Percentiles rank a stretch among this genome's conserved stretches.
Evolutionary conservation across 2,888 invertebrate genomes (phyloP).

Genomic region (Melanostoma scalare): DNA sequence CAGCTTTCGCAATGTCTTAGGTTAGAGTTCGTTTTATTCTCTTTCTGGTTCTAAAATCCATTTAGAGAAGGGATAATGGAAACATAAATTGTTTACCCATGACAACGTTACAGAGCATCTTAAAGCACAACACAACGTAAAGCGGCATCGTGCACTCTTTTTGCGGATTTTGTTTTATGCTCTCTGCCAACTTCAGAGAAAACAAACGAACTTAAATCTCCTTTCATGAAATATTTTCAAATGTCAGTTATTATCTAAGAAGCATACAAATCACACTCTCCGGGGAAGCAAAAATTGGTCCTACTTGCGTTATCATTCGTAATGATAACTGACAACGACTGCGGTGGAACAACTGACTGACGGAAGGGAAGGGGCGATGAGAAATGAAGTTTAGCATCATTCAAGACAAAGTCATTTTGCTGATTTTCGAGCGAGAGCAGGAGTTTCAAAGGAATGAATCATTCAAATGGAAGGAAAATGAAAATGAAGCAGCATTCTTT

Average conservation of each 20-base stretch:
- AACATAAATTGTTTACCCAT: conserved; percentile 26
- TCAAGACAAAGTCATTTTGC: conserved; percentile 38
- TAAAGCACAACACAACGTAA: not conserved
- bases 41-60: conserved; percentile 34
- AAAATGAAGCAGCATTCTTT: conserved; percentile 23
- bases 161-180: no score
- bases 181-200: not conserved
- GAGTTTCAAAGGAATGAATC: conserved; percentile 59
- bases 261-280: conserved; percentile 47
- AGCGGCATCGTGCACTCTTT: not conserved
- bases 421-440: conserved; percentile 23
- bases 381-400: conserved; percentile 53
- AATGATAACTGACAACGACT: conserved; percentile 60
- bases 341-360: conserved; percentile 7
- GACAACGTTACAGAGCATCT: conserved; percentile 4
- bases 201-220: conserved; percentile 23
- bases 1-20: conserved; percentile 4
- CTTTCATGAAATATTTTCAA: conserved; percentile 26
- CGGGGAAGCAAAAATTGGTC: conserved; percentile 27
- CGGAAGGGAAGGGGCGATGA: conserved; percentile 23
- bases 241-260: conserved; percentile 34
- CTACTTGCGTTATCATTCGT: conserved; percentile 65
- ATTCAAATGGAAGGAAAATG: conserved; percentile 47
- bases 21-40: not conserved
- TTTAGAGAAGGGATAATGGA: conserved; percentile 25